Evolutionary conservation across 1,140 invertebrate species (phyloP).

Genomic region (Leucophenga varia): DNA sequence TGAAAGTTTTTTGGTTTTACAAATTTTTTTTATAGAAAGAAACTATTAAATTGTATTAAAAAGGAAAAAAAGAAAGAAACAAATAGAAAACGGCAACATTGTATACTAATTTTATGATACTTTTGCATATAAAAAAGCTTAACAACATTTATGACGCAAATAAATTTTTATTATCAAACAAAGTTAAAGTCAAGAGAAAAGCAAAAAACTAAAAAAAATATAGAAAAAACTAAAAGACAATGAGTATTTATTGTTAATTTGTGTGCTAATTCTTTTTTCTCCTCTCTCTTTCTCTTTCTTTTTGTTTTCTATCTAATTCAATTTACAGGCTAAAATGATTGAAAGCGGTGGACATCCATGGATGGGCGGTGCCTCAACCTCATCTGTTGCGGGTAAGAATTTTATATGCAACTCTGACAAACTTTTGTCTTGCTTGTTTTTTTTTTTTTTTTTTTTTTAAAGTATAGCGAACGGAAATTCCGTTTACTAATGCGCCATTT

Average conservation of each 20-base stretch:
- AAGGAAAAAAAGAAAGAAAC: not conserved
- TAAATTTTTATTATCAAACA: conserved; percentile 40
- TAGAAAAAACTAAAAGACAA: conserved; percentile 22
- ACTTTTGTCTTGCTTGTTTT: conserved; percentile 1
- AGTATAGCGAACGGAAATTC: conserved; percentile 7
- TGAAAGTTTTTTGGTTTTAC: too few species aligned
- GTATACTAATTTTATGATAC: conserved; percentile 51
- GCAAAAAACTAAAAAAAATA: too few species aligned
- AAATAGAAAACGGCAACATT: conserved; percentile 32
- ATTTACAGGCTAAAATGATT: conserved; percentile 53
- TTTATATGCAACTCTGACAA: conserved; percentile 3
- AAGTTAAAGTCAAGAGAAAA: conserved; percentile 13
- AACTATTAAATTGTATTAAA: conserved; percentile 17
- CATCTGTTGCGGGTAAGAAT: conserved; percentile 53
- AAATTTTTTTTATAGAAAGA: conserved; percentile 22
- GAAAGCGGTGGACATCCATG: conserved; percentile 49
- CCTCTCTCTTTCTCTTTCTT: not conserved
- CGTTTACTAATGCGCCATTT: conserved; percentile 6
- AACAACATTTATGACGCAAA: conserved; percentile 48
- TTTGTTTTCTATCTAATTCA: not conserved
- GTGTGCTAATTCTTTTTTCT: not conserved
- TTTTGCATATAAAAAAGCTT: conserved; percentile 45
- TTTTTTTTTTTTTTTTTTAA: not conserved
- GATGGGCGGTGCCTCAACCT: conserved; percentile 49
- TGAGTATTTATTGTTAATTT: not conserved